Percentiles rank a stretch among this genome's conserved stretches.
Conservation (phyloP, 1,140 invertebrate species). For the Scaptomyza hsui region DNA sequence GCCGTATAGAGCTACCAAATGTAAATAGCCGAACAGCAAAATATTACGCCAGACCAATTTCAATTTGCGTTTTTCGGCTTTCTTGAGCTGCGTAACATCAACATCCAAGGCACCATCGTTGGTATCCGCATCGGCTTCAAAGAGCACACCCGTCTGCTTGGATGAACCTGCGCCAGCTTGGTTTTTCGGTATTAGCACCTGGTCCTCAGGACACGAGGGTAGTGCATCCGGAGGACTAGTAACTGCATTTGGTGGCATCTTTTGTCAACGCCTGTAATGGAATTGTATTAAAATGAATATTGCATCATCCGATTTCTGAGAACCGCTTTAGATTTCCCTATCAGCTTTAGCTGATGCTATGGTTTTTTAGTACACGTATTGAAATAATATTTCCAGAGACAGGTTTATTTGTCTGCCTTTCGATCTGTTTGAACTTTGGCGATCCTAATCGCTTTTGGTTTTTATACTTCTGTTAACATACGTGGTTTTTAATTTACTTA, state of each 20-base stretch:
- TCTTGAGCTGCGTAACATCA: constrained; percentile 74
- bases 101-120: constrained; percentile 84
- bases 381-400: no score
- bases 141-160: constrained; percentile 86
- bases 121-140: constrained; percentile 86
- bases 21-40: constrained; percentile 92
- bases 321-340: no score
- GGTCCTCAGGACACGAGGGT: not conserved
- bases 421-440: no score
- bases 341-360: no score
- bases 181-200: not conserved
- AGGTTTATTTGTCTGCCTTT: no score
- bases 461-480: no score
- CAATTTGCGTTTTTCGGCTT: constrained; percentile 81
- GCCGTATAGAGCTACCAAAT: constrained; percentile 94
- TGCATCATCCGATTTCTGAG: not conserved
- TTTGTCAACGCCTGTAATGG: not conserved
- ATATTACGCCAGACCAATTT: constrained; percentile 97
- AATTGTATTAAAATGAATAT: not conserved
- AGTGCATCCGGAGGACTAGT: constrained; percentile 13
- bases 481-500: no score
- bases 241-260: constrained; percentile 70
- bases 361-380: no score
- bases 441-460: no score
- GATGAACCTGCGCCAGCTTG: constrained; percentile 11